Conservation (phyloP, 1,140 invertebrate species). For the Zaprionus vittiger region DNA sequence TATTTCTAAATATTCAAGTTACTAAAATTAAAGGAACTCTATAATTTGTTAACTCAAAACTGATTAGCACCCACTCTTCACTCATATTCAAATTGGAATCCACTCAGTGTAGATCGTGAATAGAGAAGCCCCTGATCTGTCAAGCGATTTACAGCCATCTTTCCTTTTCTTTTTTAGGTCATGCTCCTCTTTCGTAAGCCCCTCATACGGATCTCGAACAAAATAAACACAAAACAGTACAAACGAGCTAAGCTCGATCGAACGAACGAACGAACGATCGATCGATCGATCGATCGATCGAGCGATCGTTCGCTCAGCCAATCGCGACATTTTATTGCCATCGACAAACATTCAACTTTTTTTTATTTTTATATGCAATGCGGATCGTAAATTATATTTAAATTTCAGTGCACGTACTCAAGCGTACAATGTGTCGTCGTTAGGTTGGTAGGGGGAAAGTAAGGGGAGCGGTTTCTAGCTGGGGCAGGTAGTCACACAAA, state of each 20-base stretch:
- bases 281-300: slow-evolving; percentile 26
- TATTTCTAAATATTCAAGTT: too few relatives aligned
- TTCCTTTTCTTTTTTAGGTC: slow-evolving; percentile 65
- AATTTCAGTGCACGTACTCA: slow-evolving; percentile 77
- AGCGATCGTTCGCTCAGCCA: slow-evolving; percentile 59
- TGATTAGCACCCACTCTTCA: not conserved
- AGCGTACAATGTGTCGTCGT: slow-evolving; percentile 57
- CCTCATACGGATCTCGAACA: slow-evolving; percentile 23
- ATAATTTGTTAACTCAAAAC: not conserved
- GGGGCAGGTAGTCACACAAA: slow-evolving; percentile 54
- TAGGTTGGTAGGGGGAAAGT: not conserved
- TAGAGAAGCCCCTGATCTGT: slow-evolving; percentile 17
- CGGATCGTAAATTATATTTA: slow-evolving; percentile 80
- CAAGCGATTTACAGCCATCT: slow-evolving; percentile 28
- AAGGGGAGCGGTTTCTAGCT: not conserved
- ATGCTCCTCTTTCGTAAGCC: slow-evolving; percentile 56
- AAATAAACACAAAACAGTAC: slow-evolving; percentile 43
- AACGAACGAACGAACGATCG: slow-evolving; percentile 27
- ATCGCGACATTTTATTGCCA: slow-evolving; percentile 77
- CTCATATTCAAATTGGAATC: not conserved
- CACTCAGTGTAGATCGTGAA: not conserved
- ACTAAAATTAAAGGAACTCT: too few relatives aligned
- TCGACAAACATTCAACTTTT: slow-evolving; percentile 42
- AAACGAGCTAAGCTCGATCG: slow-evolving; percentile 21
- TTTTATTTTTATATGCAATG: slow-evolving; percentile 56